These are phyloP conservation scores for Hesperophylax magnus DNA, from an alignment of 1,140 invertebrate genomes.

Conservation along the genomic window DNA sequence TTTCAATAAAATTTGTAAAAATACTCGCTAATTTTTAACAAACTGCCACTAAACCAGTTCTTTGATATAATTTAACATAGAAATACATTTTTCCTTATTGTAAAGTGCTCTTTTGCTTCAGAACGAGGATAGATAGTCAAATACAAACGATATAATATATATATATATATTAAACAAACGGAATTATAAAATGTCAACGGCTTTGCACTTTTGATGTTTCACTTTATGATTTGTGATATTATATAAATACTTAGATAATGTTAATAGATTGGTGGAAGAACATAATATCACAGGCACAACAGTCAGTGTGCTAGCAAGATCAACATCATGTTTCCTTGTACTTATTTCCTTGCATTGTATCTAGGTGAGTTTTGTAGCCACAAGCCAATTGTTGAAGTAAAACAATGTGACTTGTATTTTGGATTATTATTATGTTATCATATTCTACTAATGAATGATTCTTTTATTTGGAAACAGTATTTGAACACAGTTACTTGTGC, in stretches of 20 bases:
- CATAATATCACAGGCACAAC: background rate
- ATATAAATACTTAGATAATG: slow-evolving; percentile 23
- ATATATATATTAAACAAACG: slow-evolving; percentile 18
- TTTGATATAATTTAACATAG: too few relatives aligned
- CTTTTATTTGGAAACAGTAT: too few relatives aligned
- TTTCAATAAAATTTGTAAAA: too few relatives aligned
- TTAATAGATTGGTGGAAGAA: background rate
- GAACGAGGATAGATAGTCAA: slow-evolving; percentile 16
- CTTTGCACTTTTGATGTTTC: slow-evolving; percentile 27
- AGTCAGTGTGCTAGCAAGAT: background rate
- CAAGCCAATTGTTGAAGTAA: too few relatives aligned
- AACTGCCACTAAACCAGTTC: too few relatives aligned
- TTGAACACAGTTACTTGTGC: too few relatives aligned
- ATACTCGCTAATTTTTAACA: too few relatives aligned
- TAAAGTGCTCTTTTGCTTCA: slow-evolving; percentile 12
- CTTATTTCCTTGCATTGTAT: background rate
- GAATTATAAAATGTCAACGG: slow-evolving; percentile 26
- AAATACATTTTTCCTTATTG: too few relatives aligned
- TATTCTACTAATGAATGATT: too few relatives aligned
- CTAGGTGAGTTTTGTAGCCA: background rate
- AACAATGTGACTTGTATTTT: too few relatives aligned
- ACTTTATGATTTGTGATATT: slow-evolving; percentile 36
- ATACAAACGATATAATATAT: slow-evolving; percentile 2
- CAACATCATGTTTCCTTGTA: background rate
- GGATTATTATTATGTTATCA: too few relatives aligned